Conservation (phyloP, 2,888 invertebrate species). For the Norana najaformis region DNA sequence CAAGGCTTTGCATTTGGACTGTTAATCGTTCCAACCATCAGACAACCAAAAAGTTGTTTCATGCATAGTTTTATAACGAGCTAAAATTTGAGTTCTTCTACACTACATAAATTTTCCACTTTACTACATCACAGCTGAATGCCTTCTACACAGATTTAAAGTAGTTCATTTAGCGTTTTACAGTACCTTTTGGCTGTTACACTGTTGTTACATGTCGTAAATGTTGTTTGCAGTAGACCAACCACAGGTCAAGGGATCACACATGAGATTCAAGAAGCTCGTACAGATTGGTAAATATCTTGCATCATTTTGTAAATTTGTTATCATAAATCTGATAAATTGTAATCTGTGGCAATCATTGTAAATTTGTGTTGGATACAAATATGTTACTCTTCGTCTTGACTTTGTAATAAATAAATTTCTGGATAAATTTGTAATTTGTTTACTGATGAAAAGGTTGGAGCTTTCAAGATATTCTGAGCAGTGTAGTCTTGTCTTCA, state of each 20-base stretch:
- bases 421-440: neutral
- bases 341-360: neutral
- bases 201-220: neutral
- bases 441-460: neutral
- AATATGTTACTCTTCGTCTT: neutral
- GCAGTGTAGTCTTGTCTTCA: too few species aligned
- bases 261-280: slow-evolving; percentile 93
- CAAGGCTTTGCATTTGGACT: neutral
- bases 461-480: neutral
- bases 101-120: neutral
- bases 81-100: neutral
- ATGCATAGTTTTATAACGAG: neutral
- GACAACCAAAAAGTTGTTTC: neutral
- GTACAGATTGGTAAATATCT: slow-evolving; percentile 89
- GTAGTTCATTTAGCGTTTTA: neutral
- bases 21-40: neutral
- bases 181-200: neutral
- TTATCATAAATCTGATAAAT: neutral
- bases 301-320: slow-evolving; percentile 24
- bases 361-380: neutral
- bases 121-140: neutral
- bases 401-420: neutral
- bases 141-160: neutral
- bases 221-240: slow-evolving; percentile 44
- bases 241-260: slow-evolving; percentile 44